These are phyloP conservation scores for Cephus runcator DNA, from an alignment of 2,888 invertebrate species.

Conservation along the genomic window DNA sequence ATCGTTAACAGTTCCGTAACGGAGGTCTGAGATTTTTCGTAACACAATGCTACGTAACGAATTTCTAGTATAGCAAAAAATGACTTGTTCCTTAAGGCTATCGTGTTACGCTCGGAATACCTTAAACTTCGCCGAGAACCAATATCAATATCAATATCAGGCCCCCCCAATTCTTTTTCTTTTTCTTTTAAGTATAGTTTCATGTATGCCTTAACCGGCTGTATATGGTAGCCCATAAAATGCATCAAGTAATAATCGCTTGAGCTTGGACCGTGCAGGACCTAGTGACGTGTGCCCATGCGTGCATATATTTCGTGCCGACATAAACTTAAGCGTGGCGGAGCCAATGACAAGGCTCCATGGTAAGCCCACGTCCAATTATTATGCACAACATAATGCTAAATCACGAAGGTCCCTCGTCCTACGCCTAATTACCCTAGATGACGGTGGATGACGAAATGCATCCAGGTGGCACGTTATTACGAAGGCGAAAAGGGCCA, in stretches of 20 bases:
- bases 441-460: neutral
- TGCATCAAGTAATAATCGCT: conserved; percentile 32
- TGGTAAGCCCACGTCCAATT: conserved; percentile 16
- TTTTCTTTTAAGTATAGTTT: neutral
- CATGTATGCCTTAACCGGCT: conserved; percentile 21
- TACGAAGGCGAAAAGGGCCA: too few species aligned
- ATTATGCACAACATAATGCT: conserved; percentile 34
- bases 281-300: neutral
- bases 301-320: neutral
- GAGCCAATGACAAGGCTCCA: too few species aligned
- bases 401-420: conserved; percentile 32
- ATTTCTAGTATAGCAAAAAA: too few species aligned
- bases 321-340: too few species aligned
- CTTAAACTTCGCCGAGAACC: too few species aligned
- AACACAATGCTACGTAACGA: too few species aligned
- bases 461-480: neutral
- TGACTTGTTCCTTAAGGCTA: too few species aligned
- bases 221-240: conserved; percentile 34
- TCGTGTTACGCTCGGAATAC: too few species aligned
- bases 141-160: too few species aligned
- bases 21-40: too few species aligned
- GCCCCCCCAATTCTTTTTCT: neutral
- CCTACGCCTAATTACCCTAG: conserved; percentile 40
- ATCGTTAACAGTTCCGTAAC: too few species aligned
- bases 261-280: conserved; percentile 11